A percentile compares a stretch with the other conserved stretches of the same genome.
Evolutionary conservation across 2,797 vertebrate genomes (phyloP).

Genomic region (Morus bassanus): DNA sequence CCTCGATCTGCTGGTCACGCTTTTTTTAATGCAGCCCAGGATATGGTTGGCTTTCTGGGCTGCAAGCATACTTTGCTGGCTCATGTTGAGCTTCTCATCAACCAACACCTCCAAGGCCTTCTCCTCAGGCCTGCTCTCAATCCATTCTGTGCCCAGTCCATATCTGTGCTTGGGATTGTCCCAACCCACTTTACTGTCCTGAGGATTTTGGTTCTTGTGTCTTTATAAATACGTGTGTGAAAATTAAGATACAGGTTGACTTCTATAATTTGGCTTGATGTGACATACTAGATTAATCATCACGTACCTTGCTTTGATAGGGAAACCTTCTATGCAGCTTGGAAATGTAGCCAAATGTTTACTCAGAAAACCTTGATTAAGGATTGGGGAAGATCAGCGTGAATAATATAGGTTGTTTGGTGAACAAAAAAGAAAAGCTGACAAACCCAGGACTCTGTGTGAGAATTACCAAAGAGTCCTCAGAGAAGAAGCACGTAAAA

Average conservation of each 20-base stretch:
- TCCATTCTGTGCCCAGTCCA: too few relatives aligned
- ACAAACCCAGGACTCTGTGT: not conserved
- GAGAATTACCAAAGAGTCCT: not conserved
- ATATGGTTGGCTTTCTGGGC: too few relatives aligned
- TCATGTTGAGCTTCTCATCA: too few relatives aligned
- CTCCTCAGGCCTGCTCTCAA: too few relatives aligned
- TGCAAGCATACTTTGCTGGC: too few relatives aligned
- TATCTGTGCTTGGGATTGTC: too few relatives aligned
- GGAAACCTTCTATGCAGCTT: not conserved
- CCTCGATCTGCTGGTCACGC: too few relatives aligned
- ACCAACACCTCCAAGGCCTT: too few relatives aligned
- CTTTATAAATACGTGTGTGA: not conserved
- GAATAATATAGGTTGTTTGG: not conserved
- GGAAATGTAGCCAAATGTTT: not conserved
- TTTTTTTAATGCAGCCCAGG: not conserved
- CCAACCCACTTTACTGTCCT: too few relatives aligned
- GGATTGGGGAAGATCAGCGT: not conserved
- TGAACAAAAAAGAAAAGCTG: not conserved
- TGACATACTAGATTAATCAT: not conserved
- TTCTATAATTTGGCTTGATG: not conserved
- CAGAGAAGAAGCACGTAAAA: not conserved
- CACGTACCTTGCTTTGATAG: not conserved
- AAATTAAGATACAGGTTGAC: not conserved
- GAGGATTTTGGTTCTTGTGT: not conserved
- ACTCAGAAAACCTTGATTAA: not conserved